Evolutionary conservation across 2,113 vertebrate genomes (phyloP).

Genomic region (Lepidothrix coronata): DNA sequence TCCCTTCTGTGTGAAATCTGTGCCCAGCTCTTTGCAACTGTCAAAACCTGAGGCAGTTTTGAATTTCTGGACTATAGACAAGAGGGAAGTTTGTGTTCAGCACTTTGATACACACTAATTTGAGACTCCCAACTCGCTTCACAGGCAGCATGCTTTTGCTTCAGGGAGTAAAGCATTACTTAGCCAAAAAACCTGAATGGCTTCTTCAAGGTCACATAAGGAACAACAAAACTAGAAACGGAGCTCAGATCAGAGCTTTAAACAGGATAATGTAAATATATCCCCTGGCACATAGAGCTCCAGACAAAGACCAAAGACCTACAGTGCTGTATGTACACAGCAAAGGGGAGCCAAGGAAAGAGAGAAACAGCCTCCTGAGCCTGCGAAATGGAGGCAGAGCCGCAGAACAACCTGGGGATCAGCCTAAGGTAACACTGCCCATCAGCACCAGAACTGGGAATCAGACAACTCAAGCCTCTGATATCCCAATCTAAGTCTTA

Average conservation of each 20-base stretch:
- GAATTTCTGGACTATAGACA: not conserved
- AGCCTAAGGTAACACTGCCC: not conserved
- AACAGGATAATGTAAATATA: not conserved
- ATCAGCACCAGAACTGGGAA: not conserved
- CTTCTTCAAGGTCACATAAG: not conserved
- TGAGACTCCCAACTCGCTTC: not conserved
- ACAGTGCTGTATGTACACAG: not conserved
- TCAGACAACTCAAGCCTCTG: not conserved
- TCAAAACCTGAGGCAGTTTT: not conserved
- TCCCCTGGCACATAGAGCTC: not conserved
- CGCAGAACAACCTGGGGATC: not conserved
- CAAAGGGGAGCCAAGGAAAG: not conserved
- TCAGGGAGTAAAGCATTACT: not conserved
- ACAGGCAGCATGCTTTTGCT: not conserved
- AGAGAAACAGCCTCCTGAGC: not conserved
- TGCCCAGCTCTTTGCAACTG: not conserved
- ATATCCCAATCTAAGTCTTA: not conserved
- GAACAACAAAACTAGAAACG: not conserved
- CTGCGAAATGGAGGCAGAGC: not conserved
- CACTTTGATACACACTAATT: not conserved
- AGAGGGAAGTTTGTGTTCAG: not conserved
- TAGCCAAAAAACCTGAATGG: not conserved
- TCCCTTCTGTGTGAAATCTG: not conserved
- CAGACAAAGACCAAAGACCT: not conserved
- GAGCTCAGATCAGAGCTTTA: not conserved